Percentiles rank a stretch among this genome's conserved stretches.
Evolutionary conservation across 1,140 invertebrate species (phyloP).

Genomic region (Temnothorax curvispinosus): DNA sequence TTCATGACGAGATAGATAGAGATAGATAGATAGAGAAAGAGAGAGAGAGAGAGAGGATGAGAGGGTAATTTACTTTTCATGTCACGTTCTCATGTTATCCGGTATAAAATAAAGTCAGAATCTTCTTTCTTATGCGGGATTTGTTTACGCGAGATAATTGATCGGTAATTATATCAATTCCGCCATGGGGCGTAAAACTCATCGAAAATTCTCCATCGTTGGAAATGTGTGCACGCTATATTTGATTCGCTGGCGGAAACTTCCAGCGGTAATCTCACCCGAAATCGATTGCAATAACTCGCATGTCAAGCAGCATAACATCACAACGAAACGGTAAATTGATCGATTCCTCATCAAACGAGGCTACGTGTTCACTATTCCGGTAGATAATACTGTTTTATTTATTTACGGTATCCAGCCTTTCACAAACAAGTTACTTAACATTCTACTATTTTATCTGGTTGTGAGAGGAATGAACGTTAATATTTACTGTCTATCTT

Average conservation of each 20-base stretch:
- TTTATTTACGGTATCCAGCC: conserved; percentile 2
- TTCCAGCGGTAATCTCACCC: conserved; percentile 27
- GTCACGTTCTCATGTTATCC: neutral
- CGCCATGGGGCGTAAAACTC: neutral
- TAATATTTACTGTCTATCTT: neutral
- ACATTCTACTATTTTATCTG: neutral
- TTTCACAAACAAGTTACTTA: neutral
- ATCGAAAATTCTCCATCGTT: conserved; percentile 39
- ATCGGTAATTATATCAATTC: conserved; percentile 36
- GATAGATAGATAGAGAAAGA: neutral
- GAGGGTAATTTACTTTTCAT: conserved; percentile 24
- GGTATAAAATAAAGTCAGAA: conserved; percentile 49
- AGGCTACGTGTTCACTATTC: neutral
- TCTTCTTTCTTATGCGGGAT: conserved; percentile 62
- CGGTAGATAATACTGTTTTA: conserved; percentile 11
- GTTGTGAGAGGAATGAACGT: neutral
- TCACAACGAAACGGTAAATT: conserved; percentile 25
- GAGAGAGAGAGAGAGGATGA: neutral
- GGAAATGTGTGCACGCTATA: conserved; percentile 42
- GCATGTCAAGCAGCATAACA: conserved; percentile 23
- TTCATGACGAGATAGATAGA: neutral
- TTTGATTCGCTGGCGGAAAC: conserved; percentile 31
- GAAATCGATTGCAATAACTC: conserved; percentile 37
- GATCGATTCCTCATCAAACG: conserved; percentile 39
- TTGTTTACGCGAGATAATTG: conserved; percentile 62